Conservation (phyloP, 1,140 invertebrate genomes). For the Drosophila leontia region DNA sequence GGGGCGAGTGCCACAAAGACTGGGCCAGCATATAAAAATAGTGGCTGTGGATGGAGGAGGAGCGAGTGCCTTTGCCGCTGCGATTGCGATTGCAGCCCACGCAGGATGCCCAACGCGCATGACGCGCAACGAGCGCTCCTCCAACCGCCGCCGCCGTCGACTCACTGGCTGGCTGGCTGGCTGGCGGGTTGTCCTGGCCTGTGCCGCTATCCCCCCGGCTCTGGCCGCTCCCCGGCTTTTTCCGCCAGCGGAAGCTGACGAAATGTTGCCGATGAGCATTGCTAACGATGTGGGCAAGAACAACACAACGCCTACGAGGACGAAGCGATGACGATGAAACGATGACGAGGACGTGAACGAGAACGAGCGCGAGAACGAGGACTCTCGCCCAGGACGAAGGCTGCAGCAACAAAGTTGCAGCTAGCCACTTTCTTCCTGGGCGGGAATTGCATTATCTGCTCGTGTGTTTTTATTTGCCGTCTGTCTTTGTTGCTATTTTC, state of each 20-base stretch:
- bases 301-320: constrained; percentile 75
- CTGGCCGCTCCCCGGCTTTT: constrained; percentile 4
- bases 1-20: constrained; percentile 42
- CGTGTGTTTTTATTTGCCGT: constrained; percentile 27
- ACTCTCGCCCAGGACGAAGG: constrained; percentile 22
- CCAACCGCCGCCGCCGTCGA: constrained; percentile 49
- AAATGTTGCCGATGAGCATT: constrained; percentile 82
- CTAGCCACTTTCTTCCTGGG: constrained; percentile 60
- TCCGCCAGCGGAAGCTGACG: constrained; percentile 73
- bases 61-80: constrained; percentile 42
- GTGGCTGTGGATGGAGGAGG: constrained; percentile 47
- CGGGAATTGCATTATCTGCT: constrained; percentile 78
- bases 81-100: constrained; percentile 60
- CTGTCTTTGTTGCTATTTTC: constrained; percentile 57
- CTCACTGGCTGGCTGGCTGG: constrained; percentile 39
- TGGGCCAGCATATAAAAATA: constrained; percentile 77
- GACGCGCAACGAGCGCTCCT: constrained; percentile 59
- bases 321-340: constrained; percentile 46
- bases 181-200: constrained; percentile 7
- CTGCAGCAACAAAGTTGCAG: constrained; percentile 62
- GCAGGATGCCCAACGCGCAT: constrained; percentile 75
- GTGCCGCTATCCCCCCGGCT: constrained; percentile 5
- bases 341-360: constrained; percentile 27
- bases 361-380: constrained; percentile 6
- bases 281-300: constrained; percentile 83